phyloP scores from a whole-genome alignment of 2,888 invertebrate species.

The Mythimna vitellina region DNA sequence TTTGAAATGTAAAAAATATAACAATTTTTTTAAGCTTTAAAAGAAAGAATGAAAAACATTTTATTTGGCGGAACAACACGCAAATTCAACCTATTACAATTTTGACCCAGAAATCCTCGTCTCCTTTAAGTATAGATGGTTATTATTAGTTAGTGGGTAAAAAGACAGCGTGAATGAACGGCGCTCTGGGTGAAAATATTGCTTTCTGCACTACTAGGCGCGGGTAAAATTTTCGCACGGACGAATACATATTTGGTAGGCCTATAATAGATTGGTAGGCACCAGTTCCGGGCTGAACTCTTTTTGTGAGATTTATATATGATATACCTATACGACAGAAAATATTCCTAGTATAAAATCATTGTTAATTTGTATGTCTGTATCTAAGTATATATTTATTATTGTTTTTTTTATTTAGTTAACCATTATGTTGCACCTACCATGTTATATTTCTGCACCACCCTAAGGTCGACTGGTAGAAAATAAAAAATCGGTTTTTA shows the following conservation, averaged over 20 bases:
- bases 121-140: background rate
- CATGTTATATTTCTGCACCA: too few relatives aligned
- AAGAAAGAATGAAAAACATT: too few relatives aligned
- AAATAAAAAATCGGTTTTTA: background rate
- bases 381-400: too few relatives aligned
- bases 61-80: too few relatives aligned
- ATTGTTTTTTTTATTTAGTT: too few relatives aligned
- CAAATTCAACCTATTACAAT: too few relatives aligned
- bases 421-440: too few relatives aligned
- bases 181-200: constrained; percentile 18
- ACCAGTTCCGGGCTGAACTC: constrained; percentile 22
- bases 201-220: constrained; percentile 20
- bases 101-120: too few relatives aligned
- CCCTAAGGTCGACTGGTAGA: too few relatives aligned
- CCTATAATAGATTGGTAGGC: constrained; percentile 12
- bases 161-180: constrained; percentile 9
- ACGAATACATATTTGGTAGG: constrained; percentile 35
- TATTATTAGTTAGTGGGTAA: constrained; percentile 8
- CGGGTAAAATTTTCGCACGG: constrained; percentile 30
- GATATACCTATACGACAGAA: background rate
- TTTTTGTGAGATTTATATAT: constrained; percentile 32
- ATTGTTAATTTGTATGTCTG: too few relatives aligned
- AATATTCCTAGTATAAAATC: background rate
- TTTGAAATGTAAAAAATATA: too few relatives aligned
- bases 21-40: too few relatives aligned